Base-by-base conservation (phyloP, 2,113 vertebrate genomes). In the cattle (Bos taurus) region DNA sequence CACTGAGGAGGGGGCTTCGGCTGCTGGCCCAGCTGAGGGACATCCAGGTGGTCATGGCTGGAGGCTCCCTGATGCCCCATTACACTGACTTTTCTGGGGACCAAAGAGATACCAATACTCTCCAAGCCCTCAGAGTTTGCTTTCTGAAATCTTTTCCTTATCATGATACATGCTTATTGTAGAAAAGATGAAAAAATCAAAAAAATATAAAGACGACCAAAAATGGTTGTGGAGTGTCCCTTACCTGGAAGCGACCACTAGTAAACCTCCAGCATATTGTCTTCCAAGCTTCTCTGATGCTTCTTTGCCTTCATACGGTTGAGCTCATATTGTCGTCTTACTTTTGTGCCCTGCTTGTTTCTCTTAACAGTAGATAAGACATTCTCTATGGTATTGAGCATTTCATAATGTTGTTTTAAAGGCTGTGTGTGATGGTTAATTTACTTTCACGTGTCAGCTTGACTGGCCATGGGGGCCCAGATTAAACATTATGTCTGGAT, bases 291-390 rank as follows among this genome's bases (percentile, higher is more conserved):
- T 6, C 80, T 85, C 33, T 14, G 62, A 9, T 33, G 52, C 13
- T 46, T 17, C 14, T 28, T 17, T 25, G 36, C 19, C 30, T 48
- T 78, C 33, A 6, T 0, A 0, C 1, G 1, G 50, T 21, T 43
- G 77, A 71, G 52, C 21, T 50, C 8, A 40, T 2, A 30, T 40
- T 6, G 17, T 13, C 10, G 5, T 95, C n/a, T 6, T 57, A 19
- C 17, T 54, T 48, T 23, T 36, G 43, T 52, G 50, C 14, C 6
- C 12, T 48, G 80, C 30, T 84, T 40, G 6, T 25, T 87, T 54
- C 36, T 62, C 56, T 62, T 10, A 40, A 56, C 46, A 28, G 86
- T 10, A 43, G 23, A 21, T 17, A 33, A 77, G 30, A 16, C 43
- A 2, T 93, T 77, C 9, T 30, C 43, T 6, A 6, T 16, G 59